Base-by-base conservation (phyloP, 2,797 vertebrate species). In the Lagorchestes hirsutus region DNA sequence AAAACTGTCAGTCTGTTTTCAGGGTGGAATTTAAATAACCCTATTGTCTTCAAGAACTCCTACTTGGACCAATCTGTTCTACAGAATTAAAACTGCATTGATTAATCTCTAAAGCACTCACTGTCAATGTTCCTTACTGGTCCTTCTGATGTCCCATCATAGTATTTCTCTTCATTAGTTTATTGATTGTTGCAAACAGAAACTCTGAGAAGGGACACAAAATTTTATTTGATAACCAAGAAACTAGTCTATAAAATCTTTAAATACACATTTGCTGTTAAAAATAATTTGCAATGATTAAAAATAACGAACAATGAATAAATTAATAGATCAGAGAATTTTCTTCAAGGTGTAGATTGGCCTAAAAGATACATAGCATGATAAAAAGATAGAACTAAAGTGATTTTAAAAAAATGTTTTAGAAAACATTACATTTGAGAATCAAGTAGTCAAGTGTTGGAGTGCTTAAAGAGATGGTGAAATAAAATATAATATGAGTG, bases 1-100 rank as follows among this genome's bases (percentile, higher is more conserved):
- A 98, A 40, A 98, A 98, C 98, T 95, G 95, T 98, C 98, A 98
- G 97, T 98, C 98, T 98, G 98, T 98, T 98, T 98, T 98, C 97
- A 96, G 98, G 98, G 94, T 98, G 97, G 87, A 95, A 34, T 98
- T 98, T 98, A 98, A 98, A 98, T 98, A 98, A 98, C 97, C 95
- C 93, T 97, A 97, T 96, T 97, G 94, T 97, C 97, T 97, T 96
- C 96, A 91, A 96, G 95, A 96, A 93, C 46, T 94, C 59, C 56
- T 96, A 50, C 95, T 96, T 52, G 55, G 94, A 93, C 94, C 91
- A 59, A 90, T 93, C 74, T 93, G 62, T 95, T 97, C 56, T 96
- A 22, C 55, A 91, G 97, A 98, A 98, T 98, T 96, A 98, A 97
- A 97, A 97, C 96, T 96, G 96, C 97, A 98, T 96, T 98, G 97